phyloP scores from a whole-genome alignment of 2,113 vertebrate species.

The Hippoglossus stenolepis region DNA sequence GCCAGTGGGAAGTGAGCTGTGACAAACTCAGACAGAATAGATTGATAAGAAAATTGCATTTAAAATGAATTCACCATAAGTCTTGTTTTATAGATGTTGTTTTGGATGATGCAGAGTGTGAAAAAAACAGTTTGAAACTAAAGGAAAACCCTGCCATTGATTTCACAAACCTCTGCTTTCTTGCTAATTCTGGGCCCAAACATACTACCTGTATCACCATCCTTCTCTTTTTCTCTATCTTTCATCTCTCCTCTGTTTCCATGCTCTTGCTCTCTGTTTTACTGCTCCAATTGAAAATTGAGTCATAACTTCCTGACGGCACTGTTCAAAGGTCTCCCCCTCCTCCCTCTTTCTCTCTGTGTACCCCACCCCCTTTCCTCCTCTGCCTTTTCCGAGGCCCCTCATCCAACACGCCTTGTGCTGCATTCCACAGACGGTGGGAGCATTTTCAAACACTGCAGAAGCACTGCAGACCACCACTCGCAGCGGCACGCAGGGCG shows the following conservation, averaged over 20 bases:
- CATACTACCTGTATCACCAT: background rate
- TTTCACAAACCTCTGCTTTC: constrained; percentile 18
- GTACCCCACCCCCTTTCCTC: constrained; percentile 51
- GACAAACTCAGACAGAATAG: background rate
- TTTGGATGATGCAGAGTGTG: background rate
- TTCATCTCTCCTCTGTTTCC: constrained; percentile 34
- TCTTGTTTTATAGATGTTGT: background rate
- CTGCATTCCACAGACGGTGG: constrained; percentile 78
- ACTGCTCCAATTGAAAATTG: constrained; percentile 72
- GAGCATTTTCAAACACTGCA: constrained; percentile 76
- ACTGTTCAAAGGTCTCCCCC: constrained; percentile 75
- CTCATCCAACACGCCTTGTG: constrained; percentile 72
- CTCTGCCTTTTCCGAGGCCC: constrained; percentile 76
- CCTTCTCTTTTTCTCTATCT: constrained; percentile 22
- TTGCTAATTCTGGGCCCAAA: background rate
- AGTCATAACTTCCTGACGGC: constrained; percentile 82
- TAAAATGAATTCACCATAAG: background rate
- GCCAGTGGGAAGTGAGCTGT: background rate
- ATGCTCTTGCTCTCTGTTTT: constrained; percentile 45
- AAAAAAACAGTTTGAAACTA: background rate
- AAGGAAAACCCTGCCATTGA: background rate
- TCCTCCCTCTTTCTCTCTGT: constrained; percentile 14
- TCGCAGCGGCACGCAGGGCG: constrained; percentile 37
- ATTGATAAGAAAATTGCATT: background rate
- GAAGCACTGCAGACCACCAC: constrained; percentile 48